Conservation (phyloP, 2,888 invertebrate species). For the Caenorhabditis plicata region DNA sequence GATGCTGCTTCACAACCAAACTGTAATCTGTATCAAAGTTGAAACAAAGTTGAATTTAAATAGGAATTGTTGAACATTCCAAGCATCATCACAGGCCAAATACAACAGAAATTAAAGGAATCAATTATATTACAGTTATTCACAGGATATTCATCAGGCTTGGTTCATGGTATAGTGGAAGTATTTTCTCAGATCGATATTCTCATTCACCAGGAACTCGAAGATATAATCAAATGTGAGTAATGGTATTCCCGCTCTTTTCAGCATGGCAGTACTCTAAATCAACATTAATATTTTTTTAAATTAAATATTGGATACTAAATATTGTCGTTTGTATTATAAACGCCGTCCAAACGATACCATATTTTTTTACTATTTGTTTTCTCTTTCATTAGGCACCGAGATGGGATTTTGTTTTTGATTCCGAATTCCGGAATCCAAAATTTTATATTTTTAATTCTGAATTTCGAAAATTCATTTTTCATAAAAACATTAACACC, state of each 20-base stretch:
- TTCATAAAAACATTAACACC: too few relatives aligned
- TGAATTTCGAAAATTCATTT: too few relatives aligned
- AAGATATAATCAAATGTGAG: conserved; percentile 16
- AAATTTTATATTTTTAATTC: too few relatives aligned
- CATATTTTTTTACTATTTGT: too few relatives aligned
- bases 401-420: too few relatives aligned
- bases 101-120: background rate
- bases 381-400: too few relatives aligned
- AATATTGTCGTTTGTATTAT: background rate
- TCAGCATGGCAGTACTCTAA: conserved; percentile 21
- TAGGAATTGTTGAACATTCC: background rate
- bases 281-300: too few relatives aligned
- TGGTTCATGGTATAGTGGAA: conserved; percentile 6
- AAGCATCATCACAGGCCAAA: background rate
- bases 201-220: conserved; percentile 14
- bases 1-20: too few relatives aligned
- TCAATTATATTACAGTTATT: background rate
- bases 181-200: conserved; percentile 1
- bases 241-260: conserved; percentile 5
- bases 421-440: too few relatives aligned
- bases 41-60: background rate
- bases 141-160: background rate
- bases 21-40: too few relatives aligned
- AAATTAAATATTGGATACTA: too few relatives aligned
- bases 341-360: background rate